A percentile compares a stretch with the other conserved stretches of the same genome.
Conservation (phyloP, 2,888 invertebrate species). For the Hirtodrosophila cameraria region DNA sequence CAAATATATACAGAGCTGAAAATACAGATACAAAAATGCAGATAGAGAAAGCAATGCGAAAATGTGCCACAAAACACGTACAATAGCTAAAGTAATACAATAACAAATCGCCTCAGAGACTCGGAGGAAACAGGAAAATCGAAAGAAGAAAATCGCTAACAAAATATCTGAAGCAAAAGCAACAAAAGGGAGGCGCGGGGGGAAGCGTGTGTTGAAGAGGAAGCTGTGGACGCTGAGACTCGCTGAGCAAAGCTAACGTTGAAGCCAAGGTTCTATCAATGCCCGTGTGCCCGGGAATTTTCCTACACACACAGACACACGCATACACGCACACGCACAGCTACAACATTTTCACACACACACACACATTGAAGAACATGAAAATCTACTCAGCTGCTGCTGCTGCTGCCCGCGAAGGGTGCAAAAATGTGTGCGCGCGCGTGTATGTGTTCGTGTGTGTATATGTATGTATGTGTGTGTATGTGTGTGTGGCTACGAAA, state of each 20-base stretch:
- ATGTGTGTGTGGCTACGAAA: slow-evolving; percentile 26
- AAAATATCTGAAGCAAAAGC: slow-evolving; percentile 27
- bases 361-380: slow-evolving; percentile 55
- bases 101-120: slow-evolving; percentile 53
- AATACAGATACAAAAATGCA: neutral
- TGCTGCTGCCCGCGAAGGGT: slow-evolving; percentile 31
- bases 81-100: slow-evolving; percentile 55
- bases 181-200: slow-evolving; percentile 6
- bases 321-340: slow-evolving; percentile 12
- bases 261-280: slow-evolving; percentile 36
- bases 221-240: neutral
- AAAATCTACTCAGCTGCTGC: slow-evolving; percentile 70
- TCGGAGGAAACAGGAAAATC: slow-evolving; percentile 6
- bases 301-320: slow-evolving; percentile 33
- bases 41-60: slow-evolving; percentile 23
- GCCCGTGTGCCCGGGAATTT: slow-evolving; percentile 59
- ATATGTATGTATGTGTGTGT: slow-evolving; percentile 20
- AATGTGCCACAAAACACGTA: slow-evolving; percentile 40
- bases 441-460: slow-evolving; percentile 1
- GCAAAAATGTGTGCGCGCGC: slow-evolving; percentile 34
- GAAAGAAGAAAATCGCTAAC: slow-evolving; percentile 17
- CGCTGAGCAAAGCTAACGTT: too few species aligned
- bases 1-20: too few species aligned
- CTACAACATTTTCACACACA: too few species aligned
- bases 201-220: slow-evolving; percentile 8